Conservation (phyloP, 2,113 vertebrate species). For the Setophaga coronata region DNA sequence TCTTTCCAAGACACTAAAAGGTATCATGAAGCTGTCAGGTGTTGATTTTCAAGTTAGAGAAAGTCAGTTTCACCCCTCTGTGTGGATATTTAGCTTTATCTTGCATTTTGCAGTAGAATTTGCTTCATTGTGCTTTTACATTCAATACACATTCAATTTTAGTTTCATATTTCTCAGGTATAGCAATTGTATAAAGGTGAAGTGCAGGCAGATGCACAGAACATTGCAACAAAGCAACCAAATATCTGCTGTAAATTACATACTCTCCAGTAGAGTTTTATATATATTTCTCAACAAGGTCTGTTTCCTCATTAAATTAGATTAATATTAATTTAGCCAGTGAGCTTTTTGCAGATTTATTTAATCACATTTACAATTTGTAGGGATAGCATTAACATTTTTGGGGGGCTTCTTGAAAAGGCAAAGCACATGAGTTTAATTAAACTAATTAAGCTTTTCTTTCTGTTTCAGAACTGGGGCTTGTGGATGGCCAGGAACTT, state of each 20-base stretch:
- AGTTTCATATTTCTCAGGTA: background rate
- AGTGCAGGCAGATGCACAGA: background rate
- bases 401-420: background rate
- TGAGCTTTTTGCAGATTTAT: background rate
- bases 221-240: background rate
- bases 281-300: background rate
- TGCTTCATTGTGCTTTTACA: background rate
- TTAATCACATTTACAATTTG: background rate
- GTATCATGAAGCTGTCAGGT: slow-evolving; percentile 47
- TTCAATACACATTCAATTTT: background rate
- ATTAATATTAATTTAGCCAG: background rate
- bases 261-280: background rate
- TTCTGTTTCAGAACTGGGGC: slow-evolving; percentile 84
- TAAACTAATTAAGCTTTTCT: background rate
- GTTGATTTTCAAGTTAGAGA: background rate
- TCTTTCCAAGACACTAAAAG: slow-evolving; percentile 91
- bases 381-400: background rate
- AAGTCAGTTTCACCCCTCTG: background rate
- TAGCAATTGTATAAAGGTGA: background rate
- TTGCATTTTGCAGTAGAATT: background rate
- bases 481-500: slow-evolving; percentile 89
- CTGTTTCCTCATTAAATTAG: background rate
- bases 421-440: background rate
- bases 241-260: background rate
- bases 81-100: background rate